Evolutionary conservation across 2,888 invertebrate species (phyloP), one percentile per base, ranked within the genome.

Genomic region (Labia minor): DNA sequence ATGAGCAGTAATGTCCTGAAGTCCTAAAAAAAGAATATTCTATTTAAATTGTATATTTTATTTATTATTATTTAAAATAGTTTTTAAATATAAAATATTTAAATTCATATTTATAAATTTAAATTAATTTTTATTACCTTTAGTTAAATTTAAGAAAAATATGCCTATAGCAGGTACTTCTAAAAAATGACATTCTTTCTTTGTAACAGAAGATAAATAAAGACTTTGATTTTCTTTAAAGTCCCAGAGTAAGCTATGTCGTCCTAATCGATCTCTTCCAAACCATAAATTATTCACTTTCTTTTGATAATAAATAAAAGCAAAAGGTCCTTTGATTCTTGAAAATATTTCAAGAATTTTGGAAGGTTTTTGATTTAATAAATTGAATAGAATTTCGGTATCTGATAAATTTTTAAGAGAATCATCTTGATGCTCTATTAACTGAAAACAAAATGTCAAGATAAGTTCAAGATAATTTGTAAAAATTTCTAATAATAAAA

Each of bases 191-290:
- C 64, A 21, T 4, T 71, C 37, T 20, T 67, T 67, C 69, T 70
- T 37, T 18, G 37, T 72, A 11, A 76, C 76, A 19, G 77, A 78
- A 1, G 75, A 72, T 8, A 78, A 62, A 2, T 72, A 33, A 21
- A 72, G 67, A 4, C 26, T 26, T 2, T 70, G 10, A 19, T 62
- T 61, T 14, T 20, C 37, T 11, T 67, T 11, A 11, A 66, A 66
- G 18, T 66, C 33, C 77, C 79, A 80, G 61, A 96, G 78, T 63
- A 97, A 79, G 76, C 95, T 92, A 74, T 91, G 87, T 71, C 96
- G 81, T 37, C 96, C 96, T 75, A 92, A 85, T 71, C 82, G 81
- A 77, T 97, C 96, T 74, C 95, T 82, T 1, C 88, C 87, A 78
- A 95, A 93, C 81, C 89, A 92, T 61, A 96, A 72, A 14, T 76